These are phyloP conservation scores for Peromyscus californicus DNA, from an alignment of 2,113 vertebrate species.

Conservation along the genomic window DNA sequence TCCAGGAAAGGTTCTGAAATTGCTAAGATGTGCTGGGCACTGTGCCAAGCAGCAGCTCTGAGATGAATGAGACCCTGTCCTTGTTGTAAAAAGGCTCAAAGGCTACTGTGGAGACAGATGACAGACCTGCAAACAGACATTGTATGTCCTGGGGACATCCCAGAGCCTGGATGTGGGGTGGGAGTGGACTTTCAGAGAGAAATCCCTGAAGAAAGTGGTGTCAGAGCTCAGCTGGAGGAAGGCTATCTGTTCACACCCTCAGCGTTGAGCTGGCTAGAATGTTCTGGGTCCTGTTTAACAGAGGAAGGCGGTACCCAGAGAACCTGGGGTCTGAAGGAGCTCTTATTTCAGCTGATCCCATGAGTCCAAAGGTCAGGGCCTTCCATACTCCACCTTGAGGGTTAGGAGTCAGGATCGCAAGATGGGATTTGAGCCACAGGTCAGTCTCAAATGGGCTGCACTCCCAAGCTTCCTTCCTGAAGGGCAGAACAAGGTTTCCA, in stretches of 20 bases:
- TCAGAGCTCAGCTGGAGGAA: neutral
- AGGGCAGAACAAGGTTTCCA: rapidly evolving
- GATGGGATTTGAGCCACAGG: neutral
- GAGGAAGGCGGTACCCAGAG: neutral
- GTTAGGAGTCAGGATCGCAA: neutral
- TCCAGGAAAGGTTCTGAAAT: neutral
- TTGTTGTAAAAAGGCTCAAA: neutral
- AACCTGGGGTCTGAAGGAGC: neutral
- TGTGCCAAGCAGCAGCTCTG: neutral
- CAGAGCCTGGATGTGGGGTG: neutral
- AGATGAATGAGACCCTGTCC: neutral
- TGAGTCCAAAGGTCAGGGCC: neutral
- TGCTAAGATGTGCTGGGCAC: neutral
- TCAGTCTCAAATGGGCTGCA: neutral
- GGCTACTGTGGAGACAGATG: neutral
- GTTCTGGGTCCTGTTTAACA: neutral
- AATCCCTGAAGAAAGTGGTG: neutral
- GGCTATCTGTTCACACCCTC: neutral
- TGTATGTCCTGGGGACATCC: no score
- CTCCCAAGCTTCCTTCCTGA: neutral
- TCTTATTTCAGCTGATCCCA: neutral
- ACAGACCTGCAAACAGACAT: neutral
- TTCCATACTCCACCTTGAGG: neutral
- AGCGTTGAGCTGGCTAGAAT: neutral
- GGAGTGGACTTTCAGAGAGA: neutral